Percentiles rank a stretch among this genome's conserved stretches.
Conservation (phyloP, 1,140 invertebrate species). For the Saccostrea echinata region DNA sequence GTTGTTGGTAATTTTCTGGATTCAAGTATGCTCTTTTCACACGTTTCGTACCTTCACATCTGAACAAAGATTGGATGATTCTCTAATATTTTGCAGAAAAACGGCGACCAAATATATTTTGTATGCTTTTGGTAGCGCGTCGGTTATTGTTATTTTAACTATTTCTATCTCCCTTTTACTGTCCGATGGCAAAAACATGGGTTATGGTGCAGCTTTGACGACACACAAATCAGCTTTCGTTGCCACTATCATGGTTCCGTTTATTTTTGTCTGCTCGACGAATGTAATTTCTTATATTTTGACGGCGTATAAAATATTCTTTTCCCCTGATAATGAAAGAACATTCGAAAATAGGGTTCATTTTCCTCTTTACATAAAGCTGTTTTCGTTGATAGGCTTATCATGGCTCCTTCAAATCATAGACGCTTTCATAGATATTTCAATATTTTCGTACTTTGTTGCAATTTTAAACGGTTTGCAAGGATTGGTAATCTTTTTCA, state of each 20-base stretch:
- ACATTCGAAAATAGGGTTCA: slow-evolving; percentile 8
- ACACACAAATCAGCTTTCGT: slow-evolving; percentile 6
- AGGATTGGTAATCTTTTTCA: slow-evolving; percentile 46
- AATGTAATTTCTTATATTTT: slow-evolving; percentile 34
- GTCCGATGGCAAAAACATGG: background rate
- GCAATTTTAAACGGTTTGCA: slow-evolving; percentile 37
- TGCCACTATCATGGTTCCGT: slow-evolving; percentile 34
- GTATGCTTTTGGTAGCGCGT: slow-evolving; percentile 39
- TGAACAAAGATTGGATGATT: background rate
- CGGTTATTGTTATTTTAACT: slow-evolving; percentile 32
- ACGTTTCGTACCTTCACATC: slow-evolving; percentile 51
- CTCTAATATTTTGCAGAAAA: background rate
- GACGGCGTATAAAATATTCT: slow-evolving; percentile 18
- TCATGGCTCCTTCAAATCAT: slow-evolving; percentile 40
- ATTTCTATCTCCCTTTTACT: background rate
- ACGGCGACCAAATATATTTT: background rate
- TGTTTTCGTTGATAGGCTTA: slow-evolving; percentile 44
- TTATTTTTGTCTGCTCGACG: background rate
- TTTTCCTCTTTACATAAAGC: slow-evolving; percentile 45
- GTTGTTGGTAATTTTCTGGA: slow-evolving; percentile 47
- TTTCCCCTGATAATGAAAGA: background rate
- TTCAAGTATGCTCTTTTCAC: slow-evolving; percentile 63
- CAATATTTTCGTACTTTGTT: background rate
- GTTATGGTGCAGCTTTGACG: slow-evolving; percentile 20
- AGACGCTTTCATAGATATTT: slow-evolving; percentile 18